Evolutionary conservation across 2,113 vertebrate genomes (phyloP).

Genomic region (Danionella cerebrum): DNA sequence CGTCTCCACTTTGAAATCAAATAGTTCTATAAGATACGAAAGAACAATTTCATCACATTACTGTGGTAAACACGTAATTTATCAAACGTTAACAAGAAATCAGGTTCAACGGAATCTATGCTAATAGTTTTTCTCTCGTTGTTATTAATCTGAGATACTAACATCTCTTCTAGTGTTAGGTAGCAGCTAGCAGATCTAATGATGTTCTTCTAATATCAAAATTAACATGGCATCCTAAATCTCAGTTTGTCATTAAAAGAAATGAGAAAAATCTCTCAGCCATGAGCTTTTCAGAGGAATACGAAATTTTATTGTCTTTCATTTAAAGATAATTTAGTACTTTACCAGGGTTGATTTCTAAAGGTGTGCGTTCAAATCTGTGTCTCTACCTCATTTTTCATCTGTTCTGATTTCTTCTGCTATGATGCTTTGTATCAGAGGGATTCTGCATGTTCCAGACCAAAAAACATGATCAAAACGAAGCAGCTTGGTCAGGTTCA

Average conservation of each 20-base stretch:
- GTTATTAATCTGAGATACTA: too few relatives aligned
- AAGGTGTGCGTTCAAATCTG: too few relatives aligned
- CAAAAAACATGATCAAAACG: constrained; percentile 3
- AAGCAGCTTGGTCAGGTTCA: neutral
- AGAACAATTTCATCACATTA: too few relatives aligned
- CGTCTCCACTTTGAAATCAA: too few relatives aligned
- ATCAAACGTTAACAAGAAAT: too few relatives aligned
- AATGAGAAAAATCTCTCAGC: constrained; percentile 2
- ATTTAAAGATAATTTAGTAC: neutral
- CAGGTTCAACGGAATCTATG: too few relatives aligned
- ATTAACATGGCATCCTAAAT: neutral
- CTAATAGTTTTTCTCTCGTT: too few relatives aligned
- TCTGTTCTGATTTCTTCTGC: neutral
- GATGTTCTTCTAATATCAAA: neutral
- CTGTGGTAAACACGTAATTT: too few relatives aligned
- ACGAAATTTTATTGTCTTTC: neutral
- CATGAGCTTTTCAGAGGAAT: neutral
- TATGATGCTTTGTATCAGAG: neutral
- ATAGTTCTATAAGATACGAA: too few relatives aligned
- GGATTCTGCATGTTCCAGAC: neutral
- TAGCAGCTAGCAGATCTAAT: too few relatives aligned
- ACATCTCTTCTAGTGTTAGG: too few relatives aligned
- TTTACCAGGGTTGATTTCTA: neutral
- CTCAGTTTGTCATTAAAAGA: neutral
- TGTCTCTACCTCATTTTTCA: too few relatives aligned